Evolutionary conservation across 2,113 vertebrate species (phyloP), one percentile per base, ranked within the genome.

Genomic region (Rousettus leschenaultii): DNA sequence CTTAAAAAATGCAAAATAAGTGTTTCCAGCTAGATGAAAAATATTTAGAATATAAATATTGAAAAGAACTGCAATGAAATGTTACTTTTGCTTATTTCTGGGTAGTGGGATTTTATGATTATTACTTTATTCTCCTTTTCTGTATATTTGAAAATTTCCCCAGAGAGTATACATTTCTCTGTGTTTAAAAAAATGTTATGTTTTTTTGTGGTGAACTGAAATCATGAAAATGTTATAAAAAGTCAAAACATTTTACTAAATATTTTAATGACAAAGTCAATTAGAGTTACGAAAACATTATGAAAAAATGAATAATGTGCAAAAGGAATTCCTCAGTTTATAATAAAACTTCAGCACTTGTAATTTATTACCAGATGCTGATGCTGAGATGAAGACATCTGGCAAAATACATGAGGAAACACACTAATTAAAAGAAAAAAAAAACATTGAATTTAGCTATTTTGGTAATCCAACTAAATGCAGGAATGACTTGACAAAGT

Each of bases 201-300:
- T 13, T 4, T 1, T 75, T 66, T 68, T 96, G 53, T 85, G 22
- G 51, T 92, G 14, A 68, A 45, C 0, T 87, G 45, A 86, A 80
- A 24, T 75, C 22, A 85, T 85, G 30, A 90, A 83, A 89, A 51
- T 63, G 1, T 33, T 65, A 80, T 66, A 55, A 75, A 28, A 86
- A 85, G 5, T 88, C 22, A 90, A 88, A 75, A 85, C 16, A 90
- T 75, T 92, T 92, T 48, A 18, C 63, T 78, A 87, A 71, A 6
- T 40, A 75, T 77, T 94, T 94, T 89, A 91, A 94, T 73, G 13
- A 3, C 12, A 79, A 87, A 85, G 38, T 97, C 30, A 87, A 53
- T 89, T 95, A 86, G 19, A 57, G 13, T 82, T 30, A 70, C 61
- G 30, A 79, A 78, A 85, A 91, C 40, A 57, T 94, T 48, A 85